Evolutionary conservation across 2,888 invertebrate genomes (phyloP), one percentile per base, ranked within the genome.

Genomic region (Yponomeuta malinellus): DNA sequence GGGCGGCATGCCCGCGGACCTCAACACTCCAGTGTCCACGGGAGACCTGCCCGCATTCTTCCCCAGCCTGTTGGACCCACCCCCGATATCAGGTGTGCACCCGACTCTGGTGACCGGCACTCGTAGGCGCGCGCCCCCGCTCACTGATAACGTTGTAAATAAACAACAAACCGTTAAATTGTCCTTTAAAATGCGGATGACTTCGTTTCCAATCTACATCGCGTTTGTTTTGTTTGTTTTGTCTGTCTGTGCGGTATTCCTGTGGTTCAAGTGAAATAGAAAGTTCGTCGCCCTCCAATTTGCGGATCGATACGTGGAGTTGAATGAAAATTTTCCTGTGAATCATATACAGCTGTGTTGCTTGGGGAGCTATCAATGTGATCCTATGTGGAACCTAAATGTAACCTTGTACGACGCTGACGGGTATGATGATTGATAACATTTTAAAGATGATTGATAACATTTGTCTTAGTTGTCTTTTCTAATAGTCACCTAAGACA

Each of bases 1-100:
- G 71, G 93, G 92, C 78, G 90, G 94, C 78, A 94, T 95, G 80
- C 95, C 96, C 76, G 96, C 97, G 74, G 97, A 97, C 89, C 95
- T 98, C 84, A 98, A 98, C 94, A 98, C 98, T 74, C 98, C 98
- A 74, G 97, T 98, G 79, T 97, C 98, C 83, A 98, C 98, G 73
- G 97, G 97, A 81, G 98, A 98, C 93, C 95, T 97, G 82, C 96
- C 97, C 77, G 96, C 97, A 82, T 98, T 98, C 94, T 98, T 98
- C 93, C 95, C 96, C 77, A 97, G 96, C 77, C 94, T 95, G 75
- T 95, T 96, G 81, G 98, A 98, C 83, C 97, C 98, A 73, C 98
- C 98, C 78, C 97, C 96, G 77, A 98, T 98, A 85, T 97, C 98
- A 95, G 98, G 98, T 98, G 94, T 37, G 59, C 71, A 70, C 72